Evolutionary conservation across 1,140 invertebrate species (phyloP), one percentile per base, ranked within the genome.

Genomic region (Platyscapa corneri): DNA sequence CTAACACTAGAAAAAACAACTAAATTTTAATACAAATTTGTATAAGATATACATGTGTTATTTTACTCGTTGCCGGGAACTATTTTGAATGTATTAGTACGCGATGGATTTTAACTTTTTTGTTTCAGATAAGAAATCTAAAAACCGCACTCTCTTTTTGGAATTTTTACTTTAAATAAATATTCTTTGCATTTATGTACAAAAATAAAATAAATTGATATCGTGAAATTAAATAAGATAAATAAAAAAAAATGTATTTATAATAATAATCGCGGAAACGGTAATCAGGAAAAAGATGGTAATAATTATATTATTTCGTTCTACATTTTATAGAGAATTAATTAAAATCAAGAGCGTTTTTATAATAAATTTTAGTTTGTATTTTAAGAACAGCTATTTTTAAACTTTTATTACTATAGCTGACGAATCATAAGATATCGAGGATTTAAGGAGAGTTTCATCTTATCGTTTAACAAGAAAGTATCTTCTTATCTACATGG

Each of bases 151-250:
- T n/a, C n/a, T n/a, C n/a, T n/a, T n/a, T n/a, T n/a, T n/a, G n/a
- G n/a, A n/a, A n/a, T n/a, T n/a, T n/a, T n/a, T n/a, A n/a, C n/a
- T n/a, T n/a, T n/a, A n/a, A n/a, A n/a, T n/a, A n/a, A n/a, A n/a
- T n/a, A 27, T n/a, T 64, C n/a, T 27, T 30, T 3, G 12, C 10
- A 27, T 72, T 8, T 60, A 56, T 42, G 30, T 49, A 34, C 30
- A 82, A 82, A 60, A 60, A 82, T 60, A 56, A 82, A 82, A 42
- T 49, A 75, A n/a, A 75, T 75, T 42, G 18, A 20, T 74, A 70
- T 42, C 23, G 49, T 39, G 70, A 16, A 34, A 67, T 39, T 16
- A 53, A 77, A 53, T 14, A 42, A 34, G 32, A 46, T 27, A 34
- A 74, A 60, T 14, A 67, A 42, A 74, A 64, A n/a, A 60, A n/a